Evolutionary conservation across 2,888 invertebrate species (phyloP), one percentile per base, ranked within the genome.

Genomic region (Cephalotes varians): DNA sequence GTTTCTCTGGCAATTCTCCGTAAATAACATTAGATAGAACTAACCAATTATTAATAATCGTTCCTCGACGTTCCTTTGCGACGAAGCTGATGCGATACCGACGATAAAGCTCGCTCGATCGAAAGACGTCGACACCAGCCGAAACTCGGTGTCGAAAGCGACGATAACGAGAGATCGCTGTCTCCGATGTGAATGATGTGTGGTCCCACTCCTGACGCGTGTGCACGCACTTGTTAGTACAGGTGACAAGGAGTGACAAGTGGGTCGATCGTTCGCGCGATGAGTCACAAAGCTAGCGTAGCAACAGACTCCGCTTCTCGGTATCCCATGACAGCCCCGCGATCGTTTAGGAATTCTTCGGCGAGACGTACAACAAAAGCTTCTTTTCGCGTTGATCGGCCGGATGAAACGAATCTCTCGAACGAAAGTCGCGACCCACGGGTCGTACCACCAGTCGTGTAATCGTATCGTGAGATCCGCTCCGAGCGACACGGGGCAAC

Each of bases 271-370:
- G 3, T 15, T 77, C n/a, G 40, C 47, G 21, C 67, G 69, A 74
- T 87, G 87, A 88, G 65, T 88, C 87, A 88, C 71, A 40, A 74
- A 25, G 10, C 60, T 72, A 77, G 69, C 47, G 34, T 72, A 40
- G 37, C 72, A 65, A 56, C 83, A 79, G 72, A 37, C 54, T 73
- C 12, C 40, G 73, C 54, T 82, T 62, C 72, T 69, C 49, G 28
- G 25, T 71, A 40, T 25, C 10, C 12, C 34, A 71, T 49, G 51
- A 25, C 64, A 25, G 51, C 15, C 2, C 25, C 25, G 18, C 9
- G 9, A 47, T n/a, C 28, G 3, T 3, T n/a, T n/a, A 2, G 10
- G 5, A 44, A 69, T 37, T 37, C 37, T 15, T 71, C 15, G 21
- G 4, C 2, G 25, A 25, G 25, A 3, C 18, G 28, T 18, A 28